Evolutionary conservation across 2,888 invertebrate species (phyloP).

Genomic region (Onthophagus sagittarius): DNA sequence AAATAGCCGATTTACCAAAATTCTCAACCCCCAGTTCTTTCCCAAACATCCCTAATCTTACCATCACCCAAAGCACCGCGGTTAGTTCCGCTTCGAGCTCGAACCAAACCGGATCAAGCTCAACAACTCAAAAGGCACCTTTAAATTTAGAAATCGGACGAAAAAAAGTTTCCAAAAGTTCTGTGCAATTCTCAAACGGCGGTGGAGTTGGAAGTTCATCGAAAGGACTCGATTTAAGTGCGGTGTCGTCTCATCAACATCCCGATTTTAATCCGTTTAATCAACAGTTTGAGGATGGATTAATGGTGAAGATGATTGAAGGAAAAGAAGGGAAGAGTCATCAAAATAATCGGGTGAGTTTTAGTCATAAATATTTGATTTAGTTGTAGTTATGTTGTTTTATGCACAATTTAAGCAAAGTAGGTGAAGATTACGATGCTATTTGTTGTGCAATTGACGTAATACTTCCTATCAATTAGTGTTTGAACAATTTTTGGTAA

Average conservation of each 20-base stretch:
- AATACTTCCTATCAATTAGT: too few relatives aligned
- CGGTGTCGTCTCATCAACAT: conserved; percentile 12
- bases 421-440: too few relatives aligned
- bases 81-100: conserved; percentile 42
- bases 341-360: conserved; percentile 29
- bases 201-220: conserved; percentile 9
- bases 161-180: conserved; percentile 27
- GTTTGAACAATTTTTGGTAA: too few relatives aligned
- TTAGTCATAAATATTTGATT: too few relatives aligned
- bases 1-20: conserved; percentile 32
- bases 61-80: conserved; percentile 41
- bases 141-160: conserved; percentile 34
- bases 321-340: conserved; percentile 21
- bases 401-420: too few relatives aligned
- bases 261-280: conserved; percentile 22
- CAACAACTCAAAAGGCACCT: conserved; percentile 34
- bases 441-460: too few relatives aligned
- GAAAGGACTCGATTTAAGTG: conserved; percentile 21
- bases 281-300: conserved; percentile 18
- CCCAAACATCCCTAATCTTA: conserved; percentile 35
- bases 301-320: conserved; percentile 18
- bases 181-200: conserved; percentile 31
- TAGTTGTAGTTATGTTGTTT: too few relatives aligned
- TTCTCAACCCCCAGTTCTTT: conserved; percentile 29
- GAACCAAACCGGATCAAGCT: conserved; percentile 22